Conservation (phyloP, 2,797 vertebrate genomes). For the Trachops cirrhosus region DNA sequence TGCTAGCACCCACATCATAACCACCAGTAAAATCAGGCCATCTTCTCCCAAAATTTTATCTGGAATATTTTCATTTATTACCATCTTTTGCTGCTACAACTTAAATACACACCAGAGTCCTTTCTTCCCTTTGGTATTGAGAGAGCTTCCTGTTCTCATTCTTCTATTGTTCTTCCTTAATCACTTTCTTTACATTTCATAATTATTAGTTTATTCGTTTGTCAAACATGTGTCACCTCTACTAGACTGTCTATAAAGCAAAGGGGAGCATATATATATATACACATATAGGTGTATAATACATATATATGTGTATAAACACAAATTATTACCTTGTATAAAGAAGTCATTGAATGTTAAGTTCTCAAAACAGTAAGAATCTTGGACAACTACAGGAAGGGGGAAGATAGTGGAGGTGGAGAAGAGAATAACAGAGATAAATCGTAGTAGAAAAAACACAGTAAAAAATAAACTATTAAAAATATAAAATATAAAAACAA, state of each 20-base stretch:
- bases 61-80: neutral
- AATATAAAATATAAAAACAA: neutral
- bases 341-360: neutral
- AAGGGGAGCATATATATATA: neutral
- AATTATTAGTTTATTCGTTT: neutral
- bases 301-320: neutral
- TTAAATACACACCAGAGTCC: neutral
- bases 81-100: neutral
- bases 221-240: neutral
- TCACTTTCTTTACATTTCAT: neutral
- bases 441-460: too few species aligned
- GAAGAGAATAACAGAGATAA: too few species aligned
- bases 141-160: neutral
- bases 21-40: neutral
- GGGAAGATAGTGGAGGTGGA: too few species aligned
- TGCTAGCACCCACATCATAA: neutral
- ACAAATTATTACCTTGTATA: neutral
- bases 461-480: too few species aligned
- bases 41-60: neutral
- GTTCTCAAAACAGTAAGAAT: too few species aligned
- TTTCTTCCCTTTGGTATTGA: neutral
- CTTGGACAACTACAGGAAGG: too few species aligned
- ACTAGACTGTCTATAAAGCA: neutral
- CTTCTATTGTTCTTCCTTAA: neutral
- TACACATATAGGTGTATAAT: neutral